Conservation (phyloP, 2,888 invertebrate species). For the Neoascia interrupta region DNA sequence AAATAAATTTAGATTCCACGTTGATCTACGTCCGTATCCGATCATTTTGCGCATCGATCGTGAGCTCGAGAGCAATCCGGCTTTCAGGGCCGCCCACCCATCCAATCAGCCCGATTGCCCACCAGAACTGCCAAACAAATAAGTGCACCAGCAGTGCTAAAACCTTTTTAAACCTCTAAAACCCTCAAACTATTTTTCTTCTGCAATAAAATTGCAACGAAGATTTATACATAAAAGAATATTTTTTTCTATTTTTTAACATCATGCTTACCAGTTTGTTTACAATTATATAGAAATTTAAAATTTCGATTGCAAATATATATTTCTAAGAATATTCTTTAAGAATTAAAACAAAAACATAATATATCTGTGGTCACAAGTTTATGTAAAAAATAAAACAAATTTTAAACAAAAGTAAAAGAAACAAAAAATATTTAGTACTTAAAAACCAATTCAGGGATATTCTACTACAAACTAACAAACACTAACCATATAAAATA, state of each 20-base stretch:
- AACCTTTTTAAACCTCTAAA: slow-evolving; percentile 4
- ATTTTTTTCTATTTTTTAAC: slow-evolving; percentile 38
- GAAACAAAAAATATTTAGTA: slow-evolving; percentile 17
- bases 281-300: slow-evolving; percentile 38
- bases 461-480: slow-evolving; percentile 56
- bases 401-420: slow-evolving; percentile 36
- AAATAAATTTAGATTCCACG: slow-evolving; percentile 92
- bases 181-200: slow-evolving; percentile 15
- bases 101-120: slow-evolving; percentile 97
- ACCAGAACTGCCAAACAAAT: slow-evolving; percentile 89
- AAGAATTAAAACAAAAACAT: slow-evolving; percentile 43
- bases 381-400: slow-evolving; percentile 37
- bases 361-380: slow-evolving; percentile 65
- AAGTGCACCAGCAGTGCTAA: slow-evolving; percentile 53
- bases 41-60: slow-evolving; percentile 92
- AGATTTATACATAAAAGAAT: slow-evolving; percentile 3
- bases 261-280: slow-evolving; percentile 53
- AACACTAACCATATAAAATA: slow-evolving; percentile 35
- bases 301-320: slow-evolving; percentile 31
- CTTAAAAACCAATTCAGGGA: slow-evolving; percentile 61
- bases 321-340: slow-evolving; percentile 26
- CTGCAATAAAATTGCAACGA: slow-evolving; percentile 53
- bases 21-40: slow-evolving; percentile 93
- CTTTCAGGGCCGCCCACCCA: slow-evolving; percentile 94
- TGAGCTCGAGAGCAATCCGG: slow-evolving; percentile 91